Evolutionary conservation across 1,140 invertebrate genomes (phyloP).

Genomic region (Sycophaga agraensis): DNA sequence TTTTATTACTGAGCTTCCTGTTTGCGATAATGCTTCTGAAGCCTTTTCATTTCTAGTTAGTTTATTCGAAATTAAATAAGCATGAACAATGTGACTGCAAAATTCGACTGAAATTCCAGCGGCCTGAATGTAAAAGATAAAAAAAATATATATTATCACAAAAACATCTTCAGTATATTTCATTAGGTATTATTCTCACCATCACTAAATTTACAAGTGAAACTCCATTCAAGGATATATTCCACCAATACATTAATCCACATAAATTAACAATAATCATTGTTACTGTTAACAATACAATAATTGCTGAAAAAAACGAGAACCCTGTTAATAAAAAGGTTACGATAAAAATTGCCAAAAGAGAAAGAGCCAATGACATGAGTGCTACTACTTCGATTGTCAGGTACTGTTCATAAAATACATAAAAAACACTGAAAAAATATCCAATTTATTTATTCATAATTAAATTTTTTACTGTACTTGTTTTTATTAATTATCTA

Average conservation of each 20-base stretch:
- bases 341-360: slow-evolving; percentile 90
- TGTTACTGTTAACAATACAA: slow-evolving; percentile 87
- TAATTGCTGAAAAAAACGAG: slow-evolving; percentile 84
- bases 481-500: too few species aligned
- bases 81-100: slow-evolving; percentile 94
- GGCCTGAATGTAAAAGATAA: slow-evolving; percentile 60
- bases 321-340: slow-evolving; percentile 93
- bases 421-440: slow-evolving; percentile 87
- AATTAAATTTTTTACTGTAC: too few species aligned
- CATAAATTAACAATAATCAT: slow-evolving; percentile 92
- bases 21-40: slow-evolving; percentile 79
- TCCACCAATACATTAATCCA: slow-evolving; percentile 97
- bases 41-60: slow-evolving; percentile 73
- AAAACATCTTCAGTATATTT: slow-evolving; percentile 5
- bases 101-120: slow-evolving; percentile 99
- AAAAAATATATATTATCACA: background rate
- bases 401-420: slow-evolving; percentile 99
- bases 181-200: slow-evolving; percentile 60
- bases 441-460: background rate
- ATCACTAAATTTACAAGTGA: slow-evolving; percentile 98
- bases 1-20: slow-evolving; percentile 82
- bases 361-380: slow-evolving; percentile 82
- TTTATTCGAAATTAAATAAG: slow-evolving; percentile 80
- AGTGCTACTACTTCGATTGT: slow-evolving; percentile 92
- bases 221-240: slow-evolving; percentile 93